Base-by-base conservation (phyloP, 2,113 vertebrate species). In the Aphelocoma coerulescens region DNA sequence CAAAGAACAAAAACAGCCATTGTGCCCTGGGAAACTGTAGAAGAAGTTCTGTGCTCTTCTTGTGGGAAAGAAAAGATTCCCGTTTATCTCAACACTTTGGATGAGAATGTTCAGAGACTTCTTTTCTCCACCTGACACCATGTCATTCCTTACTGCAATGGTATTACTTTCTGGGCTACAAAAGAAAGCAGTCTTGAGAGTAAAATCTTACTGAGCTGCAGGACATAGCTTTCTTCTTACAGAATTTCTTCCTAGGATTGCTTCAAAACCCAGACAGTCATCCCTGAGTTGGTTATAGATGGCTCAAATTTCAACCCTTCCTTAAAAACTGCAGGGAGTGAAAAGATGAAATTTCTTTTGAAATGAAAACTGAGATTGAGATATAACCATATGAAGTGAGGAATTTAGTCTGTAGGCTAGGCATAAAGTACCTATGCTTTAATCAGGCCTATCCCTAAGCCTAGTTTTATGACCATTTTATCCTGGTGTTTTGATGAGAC, bases 341-440 rank as follows among this genome's bases (percentile, higher is more conserved):
- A 88, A 59, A 87, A 89, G 52, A 67, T 32, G 37, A 78, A 80
- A 83, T 94, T 90, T 91, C 74, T 83, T 85, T 90, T 90, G 59
- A 96, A 88, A 91, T 74, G 58, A 88, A 91, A 94, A 54, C 69
- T 54, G 89, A 93, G 68, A 91, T 28, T 79, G 80, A 93, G 41
- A 61, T 39, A 61, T 41, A 85, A 69, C 71, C 26, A 43, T 76
- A 66, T 35, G 28, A 80, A 92, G 78, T 27, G n/a, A 93, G 79
- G 67, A 95, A 92, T 88, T 90, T 69, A 66, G 46, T 69, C 49
- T 4, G 14, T 44, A 62, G 46, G 41, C 13, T 76, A 76, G 41
- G n/a, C 41, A 76, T 58, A 76, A 85, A 88, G n/a, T 79, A 91
- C 49, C 32, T 69, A 14, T 66, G 62, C 62, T 94, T 95, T 93